phyloP scores from a whole-genome alignment of 2,888 invertebrate species.

The Villa cingulata region DNA sequence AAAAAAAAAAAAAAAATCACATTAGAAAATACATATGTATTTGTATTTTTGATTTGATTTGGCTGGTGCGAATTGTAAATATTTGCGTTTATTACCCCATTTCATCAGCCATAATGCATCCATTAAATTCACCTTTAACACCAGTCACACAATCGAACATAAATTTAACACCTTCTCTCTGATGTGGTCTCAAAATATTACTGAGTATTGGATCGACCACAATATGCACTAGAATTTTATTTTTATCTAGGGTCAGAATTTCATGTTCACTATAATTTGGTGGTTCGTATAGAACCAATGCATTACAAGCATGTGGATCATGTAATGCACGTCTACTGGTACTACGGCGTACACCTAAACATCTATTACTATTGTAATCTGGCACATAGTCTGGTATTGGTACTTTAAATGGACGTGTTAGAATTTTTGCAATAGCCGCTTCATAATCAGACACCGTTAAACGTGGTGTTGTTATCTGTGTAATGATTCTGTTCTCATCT shows the following conservation, averaged over 20 bases:
- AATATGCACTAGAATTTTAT: constrained; percentile 65
- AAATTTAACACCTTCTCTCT: constrained; percentile 95
- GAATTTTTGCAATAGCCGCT: constrained; percentile 64
- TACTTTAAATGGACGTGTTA: constrained; percentile 79
- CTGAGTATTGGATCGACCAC: constrained; percentile 92
- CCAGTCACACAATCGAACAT: constrained; percentile 99
- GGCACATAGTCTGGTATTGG: constrained; percentile 83
- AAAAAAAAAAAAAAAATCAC: not conserved
- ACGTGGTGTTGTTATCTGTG: constrained; percentile 18
- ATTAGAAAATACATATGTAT: too few relatives aligned
- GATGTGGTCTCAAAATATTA: constrained; percentile 88
- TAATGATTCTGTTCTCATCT: constrained; percentile 26
- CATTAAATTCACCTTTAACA: constrained; percentile 64
- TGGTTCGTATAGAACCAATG: constrained; percentile 76
- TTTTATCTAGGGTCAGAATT: constrained; percentile 61
- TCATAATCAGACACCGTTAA: constrained; percentile 49
- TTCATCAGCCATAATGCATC: constrained; percentile 99
- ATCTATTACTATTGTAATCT: constrained; percentile 53
- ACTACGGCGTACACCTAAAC: constrained; percentile 60
- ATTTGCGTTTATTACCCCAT: constrained; percentile 51
- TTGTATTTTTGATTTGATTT: too few relatives aligned
- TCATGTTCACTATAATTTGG: constrained; percentile 77
- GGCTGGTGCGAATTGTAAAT: too few relatives aligned
- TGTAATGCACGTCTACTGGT: constrained; percentile 56
- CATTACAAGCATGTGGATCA: constrained; percentile 85